phyloP scores from a whole-genome alignment of 2,888 invertebrate genomes.

The Agrotis clavis region DNA sequence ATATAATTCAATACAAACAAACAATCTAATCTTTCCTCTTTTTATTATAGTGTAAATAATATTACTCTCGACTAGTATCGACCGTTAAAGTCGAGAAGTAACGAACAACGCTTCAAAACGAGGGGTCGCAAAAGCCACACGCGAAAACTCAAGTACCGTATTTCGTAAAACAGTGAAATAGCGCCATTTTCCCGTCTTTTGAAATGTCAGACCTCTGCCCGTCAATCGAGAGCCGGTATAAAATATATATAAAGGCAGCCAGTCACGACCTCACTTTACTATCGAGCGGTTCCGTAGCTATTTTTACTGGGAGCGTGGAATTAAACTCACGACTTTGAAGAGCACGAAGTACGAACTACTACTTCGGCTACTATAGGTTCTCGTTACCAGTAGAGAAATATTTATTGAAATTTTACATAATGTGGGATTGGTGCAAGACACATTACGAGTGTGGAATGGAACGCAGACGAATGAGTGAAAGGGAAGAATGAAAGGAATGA shows the following conservation, averaged over 20 bases:
- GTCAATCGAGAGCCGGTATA: conserved; percentile 50
- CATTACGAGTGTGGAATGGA: no score
- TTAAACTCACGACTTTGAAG: conserved; percentile 69
- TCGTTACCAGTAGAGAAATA: conserved; percentile 6
- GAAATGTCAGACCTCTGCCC: conserved; percentile 50
- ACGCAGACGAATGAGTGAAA: no score
- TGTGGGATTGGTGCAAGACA: no score
- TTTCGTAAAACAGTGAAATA: conserved; percentile 31
- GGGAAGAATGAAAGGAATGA: no score
- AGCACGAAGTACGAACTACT: conserved; percentile 41
- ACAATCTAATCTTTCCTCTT: no score
- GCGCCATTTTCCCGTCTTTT: conserved; percentile 39
- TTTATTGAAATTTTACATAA: no score
- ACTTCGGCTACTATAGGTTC: conserved; percentile 36
- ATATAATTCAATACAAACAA: not conserved
- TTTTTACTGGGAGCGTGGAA: conserved; percentile 68
- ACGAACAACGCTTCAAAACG: conserved; percentile 3
- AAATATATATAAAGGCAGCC: conserved; percentile 55
- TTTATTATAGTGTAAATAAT: not conserved
- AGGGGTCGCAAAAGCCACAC: conserved; percentile 1
- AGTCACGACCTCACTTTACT: conserved; percentile 66
- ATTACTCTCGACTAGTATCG: not conserved
- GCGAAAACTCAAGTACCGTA: conserved; percentile 28
- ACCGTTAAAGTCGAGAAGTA: not conserved
- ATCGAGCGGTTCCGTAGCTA: conserved; percentile 64